Evolutionary conservation across 2,797 vertebrate species (phyloP), one percentile per base, ranked within the genome.

Genomic region (Phalanger gymnotis): DNA sequence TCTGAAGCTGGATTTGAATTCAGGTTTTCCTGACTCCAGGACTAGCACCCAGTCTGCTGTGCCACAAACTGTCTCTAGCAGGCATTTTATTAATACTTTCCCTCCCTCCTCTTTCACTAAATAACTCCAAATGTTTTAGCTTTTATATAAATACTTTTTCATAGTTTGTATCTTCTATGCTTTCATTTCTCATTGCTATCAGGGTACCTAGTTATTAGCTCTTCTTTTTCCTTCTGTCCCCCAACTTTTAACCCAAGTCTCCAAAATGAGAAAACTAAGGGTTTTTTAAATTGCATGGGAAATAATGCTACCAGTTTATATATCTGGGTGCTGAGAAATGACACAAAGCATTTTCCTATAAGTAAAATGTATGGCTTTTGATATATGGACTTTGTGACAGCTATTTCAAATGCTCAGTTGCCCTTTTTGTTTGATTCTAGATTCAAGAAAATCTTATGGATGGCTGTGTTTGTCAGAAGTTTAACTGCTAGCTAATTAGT

Each of bases 371-470:
- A 25, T 47, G 7, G 25, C n/a, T 40, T 25, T 81, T 22, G n/a
- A 19, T 73, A 40, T 73, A 91, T 0, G 89, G 54, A 89, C 89
- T 94, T 91, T 87, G 11, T 93, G 92, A 90, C 31, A 95, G 93
- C 22, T n/a, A 94, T 90, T 95, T 96, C 92, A 95, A 95, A 31
- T 90, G 19, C 40, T 94, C 81, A 95, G n/a, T 96, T 87, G 96
- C 53, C 30, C 90, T 94, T 81, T 92, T 92, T 93, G 94, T 4
- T 91, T 58, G 66, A 91, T 93, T 92, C 90, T 73, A 55, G 34
- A 31, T n/a, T 93, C 51, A 93, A 61, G n/a, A 91, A 31, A 11
- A 4, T 52, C 52, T 57, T 6, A 30, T 61, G 95, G 81, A 93
- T 31, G 51, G 34, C 56, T 51, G 47, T 92, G 55, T 47, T 28